Base-by-base conservation (phyloP, 2,797 vertebrate species). In the Pampus argenteus region DNA sequence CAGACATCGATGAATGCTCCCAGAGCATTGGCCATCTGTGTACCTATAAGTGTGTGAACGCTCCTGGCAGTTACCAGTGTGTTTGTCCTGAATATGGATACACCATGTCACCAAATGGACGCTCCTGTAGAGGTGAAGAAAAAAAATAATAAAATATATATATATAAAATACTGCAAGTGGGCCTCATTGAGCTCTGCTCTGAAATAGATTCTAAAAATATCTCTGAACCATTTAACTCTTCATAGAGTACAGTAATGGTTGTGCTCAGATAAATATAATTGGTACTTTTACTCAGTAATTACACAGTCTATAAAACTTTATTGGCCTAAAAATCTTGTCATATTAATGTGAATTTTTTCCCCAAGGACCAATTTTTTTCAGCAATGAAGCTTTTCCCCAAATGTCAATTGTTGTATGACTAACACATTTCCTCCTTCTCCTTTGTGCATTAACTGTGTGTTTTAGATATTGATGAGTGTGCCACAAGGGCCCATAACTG, bases 1-100 rank as follows among this genome's bases (percentile, higher is more conserved):
- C 93, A 99, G 98, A 99, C 90, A 97, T 98, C 0, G 95, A 99
- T 1, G 98, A 99, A 88, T 99, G 98, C 42, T 88, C 95, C 0
- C 96, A 97, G 86, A 96, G 95, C 23, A 91, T 96, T 0, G 94
- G 97, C 66, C 95, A 97, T 64, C 95, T 98, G 52, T 99, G 98
- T 60, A 93, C 96, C 34, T 99, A 98, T 88, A 96, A 96, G 89
- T 99, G 98, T 2, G 62, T 98, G 57, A 99, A 99, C 0, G 91
- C 96, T 47, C 95, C 96, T 0, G 98, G 98, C 51, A 99, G 97
- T 85, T 99, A 99, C 81, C 94, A 96, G 72, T 99, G 98, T 2
- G 93, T 95, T 0, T 99, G 98, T 69, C 98, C 98, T 0, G 96
- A 97, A 68, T 88, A 91, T 36, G 98, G 98, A 40, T 99, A 99